Base-by-base conservation (phyloP, 2,888 invertebrate genomes). In the Cheiracanthium punctorium region DNA sequence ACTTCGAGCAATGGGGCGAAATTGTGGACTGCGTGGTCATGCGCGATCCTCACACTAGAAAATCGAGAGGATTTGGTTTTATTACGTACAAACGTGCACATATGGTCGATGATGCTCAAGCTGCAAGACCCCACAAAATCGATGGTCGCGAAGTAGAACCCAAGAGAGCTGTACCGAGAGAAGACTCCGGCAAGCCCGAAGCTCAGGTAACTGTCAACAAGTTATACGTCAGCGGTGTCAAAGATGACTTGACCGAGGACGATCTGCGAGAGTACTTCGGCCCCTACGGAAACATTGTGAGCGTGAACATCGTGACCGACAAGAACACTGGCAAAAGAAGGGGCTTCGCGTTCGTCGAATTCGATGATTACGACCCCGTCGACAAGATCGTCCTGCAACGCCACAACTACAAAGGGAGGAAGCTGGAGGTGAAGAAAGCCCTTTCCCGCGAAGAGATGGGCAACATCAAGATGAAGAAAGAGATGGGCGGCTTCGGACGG, bases 41-140 rank as follows among this genome's bases (percentile, higher is more conserved):
- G 98, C 97, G 97, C 91, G 98, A 98, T 91, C 96, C 97, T 0
- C 96, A 96, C 90, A 97, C 98, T 0, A 97, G 97, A 91, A 94
- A 98, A 86, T 98, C 98, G 0, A 94, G 99, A 88, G 99, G 99
- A 0, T 99, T 99, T 92, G 99, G 99, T 4, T 99, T 99, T 91
- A 97, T 99, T 79, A 99, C 99, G 10, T 99, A 98, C 91, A 96
- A 96, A 0, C 93, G 95, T 89, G 96, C 97, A 12, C 95, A 96
- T 89, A 97, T 97, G 97, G 84, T 85, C 12, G 58, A 58, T 58
- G 58, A 97, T 97, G 97, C 97, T 99, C 20, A 58, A 58, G 58
- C 58, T 24, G 58, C 93, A 80, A 91, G 94, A 86, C 98, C 98
- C 0, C 98, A 98, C 91, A 95, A 95, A 91, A 97, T 98, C 87